Base-by-base conservation (phyloP, 2,797 vertebrate genomes). In the Dipus sagitta region DNA sequence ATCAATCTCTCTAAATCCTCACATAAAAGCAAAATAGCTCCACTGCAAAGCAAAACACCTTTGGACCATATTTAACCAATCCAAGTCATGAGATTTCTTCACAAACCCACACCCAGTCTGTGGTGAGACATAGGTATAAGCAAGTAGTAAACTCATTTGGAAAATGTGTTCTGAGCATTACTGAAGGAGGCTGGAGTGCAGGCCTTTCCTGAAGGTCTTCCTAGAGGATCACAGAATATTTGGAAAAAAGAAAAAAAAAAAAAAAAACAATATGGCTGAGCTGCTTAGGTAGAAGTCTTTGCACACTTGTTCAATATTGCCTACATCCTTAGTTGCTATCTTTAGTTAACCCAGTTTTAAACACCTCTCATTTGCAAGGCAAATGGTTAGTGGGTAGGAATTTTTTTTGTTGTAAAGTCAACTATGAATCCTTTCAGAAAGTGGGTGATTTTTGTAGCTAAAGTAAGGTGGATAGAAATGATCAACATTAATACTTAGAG, bases 401-500 rank as follows among this genome's bases (percentile, higher is more conserved):
- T 62, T 90, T 24, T 77, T 3, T 3, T 82, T 95, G n/a, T 91
- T 90, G 30, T 60, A 79, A 81, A 34, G 62, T 74, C 58, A 88
- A 32, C 72, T 58, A 54, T 15, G 52, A 26, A 26, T 79, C 54
- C 80, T 90, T 75, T 15, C 89, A 32, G 32, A 71, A 47, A 47
- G 11, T 47, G 11, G 47, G 47, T 47, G 47, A 47, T 47, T 60
- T 17, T 42, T 84, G 11, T 38, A 70, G 62, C 12, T 74, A 23
- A 3, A 34, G 72, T 6, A 87, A 12, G 8, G 24, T 71, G 42
- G 47, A 32, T 52, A 85, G 70, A 70, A 24, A 71, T 20, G 74
- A 54, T 6, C 52, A 34, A 81, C 20, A 47, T 32, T 60, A 74
- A 34, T 88, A 4, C 42, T 90, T 83, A 60, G 47, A 84, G 13